Evolutionary conservation across 2,888 invertebrate genomes (phyloP), one percentile per base, ranked within the genome.

Genomic region (Doris montereyensis): DNA sequence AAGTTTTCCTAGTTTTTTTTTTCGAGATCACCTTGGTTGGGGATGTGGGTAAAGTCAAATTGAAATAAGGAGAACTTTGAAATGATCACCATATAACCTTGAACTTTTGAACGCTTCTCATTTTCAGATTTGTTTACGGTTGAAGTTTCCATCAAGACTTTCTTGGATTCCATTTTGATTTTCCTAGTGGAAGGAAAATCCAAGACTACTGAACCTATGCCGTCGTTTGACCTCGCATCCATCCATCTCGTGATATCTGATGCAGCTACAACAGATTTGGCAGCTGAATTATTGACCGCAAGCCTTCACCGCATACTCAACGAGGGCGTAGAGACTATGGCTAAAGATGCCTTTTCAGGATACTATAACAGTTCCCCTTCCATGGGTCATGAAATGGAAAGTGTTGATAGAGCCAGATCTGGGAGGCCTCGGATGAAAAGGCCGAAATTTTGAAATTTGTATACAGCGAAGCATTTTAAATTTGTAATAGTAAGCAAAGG

Each of bases 131-230:
- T 10, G 52, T 17, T 41, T 10, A 5, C 52, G 17, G 17, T 17
- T 17, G 8, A 41, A 17, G 5, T 71, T 58, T 80, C 79, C 60
- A 26, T 79, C n/a, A 34, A 79, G 52, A 60, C 74, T 32, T 82
- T 81, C 75, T 74, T 79, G 24, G 81, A 82, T 58, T 72, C 82
- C 0, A 35, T 82, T 17, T 70, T 82, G 28, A 60, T 82, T 2
- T 82, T 75, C 68, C 76, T 82, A 68, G 68, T 67, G 0, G 81
- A 82, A 62, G 74, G 75, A 10, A 21, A n/a, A 24, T 70, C 30
- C 2, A 17, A 24, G 68, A 4, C 34, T n/a, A 35, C 5, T 10
- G 52, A 41, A 41, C 52, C 10, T 28, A 26, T 71, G 34, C 52
- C 32, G 8, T 35, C 68, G 13, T 70, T 75, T 3, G 58, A 75